Base-by-base conservation (phyloP, 2,797 vertebrate species). In the Austrolebias charrua region DNA sequence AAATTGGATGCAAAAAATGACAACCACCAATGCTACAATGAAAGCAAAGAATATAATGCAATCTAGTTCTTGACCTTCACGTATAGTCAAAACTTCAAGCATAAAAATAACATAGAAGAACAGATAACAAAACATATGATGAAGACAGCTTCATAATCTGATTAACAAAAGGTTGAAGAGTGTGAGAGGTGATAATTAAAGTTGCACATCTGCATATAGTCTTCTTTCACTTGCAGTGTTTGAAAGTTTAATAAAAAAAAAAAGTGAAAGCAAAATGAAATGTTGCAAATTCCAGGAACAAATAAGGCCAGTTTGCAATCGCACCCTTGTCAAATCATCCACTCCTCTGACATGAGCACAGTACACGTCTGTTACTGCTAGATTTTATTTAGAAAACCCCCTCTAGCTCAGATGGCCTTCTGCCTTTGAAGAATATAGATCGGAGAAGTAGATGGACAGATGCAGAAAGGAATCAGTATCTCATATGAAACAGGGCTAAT, bases 351-450 rank as follows among this genome's bases (percentile, higher is more conserved):
- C 55, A 45, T 58, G 45, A 28, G 0, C 24, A 4, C 40, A 49
- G 38, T 54, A 44, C 52, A 1, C 67, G 78, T 74, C 63, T 69
- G 72, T 80, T 63, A 69, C 59, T 73, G 52, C 18, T 53, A 59
- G 43, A 65, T 42, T 53, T 45, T 73, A 73, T 73, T 80, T 79
- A 76, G 54, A 60, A 60, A 74, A 66, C 55, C 62, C 31, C 43
- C 9, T 56, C 44, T 46, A 45, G 53, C 54, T 80, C 63, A 60
- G 58, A 76, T 71, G 67, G 45, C 76, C 63, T 63, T 60, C 66
- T 71, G 69, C 50, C 76, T 85, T 83, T 79, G 80, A 88, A 82
- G 57, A 73, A 72, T 60, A 63, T 74, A 75, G 68, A 85, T 83
- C 63, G 57, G 59, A 75, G 66, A 63, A 58, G 51, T 20, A 43